These are phyloP conservation scores for Bergia puertoricense DNA, from an alignment of 92 coral and sea anemone species.

Conservation along the genomic window DNA sequence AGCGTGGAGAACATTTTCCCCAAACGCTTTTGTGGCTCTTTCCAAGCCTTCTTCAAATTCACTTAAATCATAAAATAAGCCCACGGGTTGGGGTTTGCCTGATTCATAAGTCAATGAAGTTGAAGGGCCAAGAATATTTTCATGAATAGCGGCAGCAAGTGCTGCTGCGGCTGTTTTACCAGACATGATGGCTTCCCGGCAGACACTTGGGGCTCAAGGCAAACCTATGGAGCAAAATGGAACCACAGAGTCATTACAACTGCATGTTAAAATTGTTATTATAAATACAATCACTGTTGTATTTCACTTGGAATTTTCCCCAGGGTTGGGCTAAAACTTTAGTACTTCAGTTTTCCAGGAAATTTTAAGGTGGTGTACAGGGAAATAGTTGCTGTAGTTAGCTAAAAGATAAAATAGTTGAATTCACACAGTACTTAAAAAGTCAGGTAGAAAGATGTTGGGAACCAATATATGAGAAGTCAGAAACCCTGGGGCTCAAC, in stretches of 20 bases:
- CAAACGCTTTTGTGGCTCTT: slow-evolving; percentile 78
- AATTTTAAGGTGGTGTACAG: too few species aligned
- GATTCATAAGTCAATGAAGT: slow-evolving; percentile 56
- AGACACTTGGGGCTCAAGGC: neutral
- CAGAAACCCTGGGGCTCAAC: too few species aligned
- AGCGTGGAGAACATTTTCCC: slow-evolving; percentile 78
- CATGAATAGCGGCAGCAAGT: slow-evolving; percentile 60
- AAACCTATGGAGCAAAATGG: neutral
- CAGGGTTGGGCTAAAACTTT: too few species aligned
- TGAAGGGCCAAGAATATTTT: slow-evolving; percentile 68
- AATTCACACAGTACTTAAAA: too few species aligned
- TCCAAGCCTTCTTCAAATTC: slow-evolving; percentile 82
- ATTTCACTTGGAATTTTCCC: too few species aligned
- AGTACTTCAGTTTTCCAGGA: too few species aligned
- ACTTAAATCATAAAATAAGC: slow-evolving; percentile 82
- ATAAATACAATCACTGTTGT: too few species aligned
- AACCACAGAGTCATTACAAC: neutral
- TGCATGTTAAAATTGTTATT: too few species aligned
- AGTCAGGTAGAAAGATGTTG: too few species aligned
- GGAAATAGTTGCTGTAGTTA: too few species aligned
- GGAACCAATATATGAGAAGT: too few species aligned
- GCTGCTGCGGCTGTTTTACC: slow-evolving; percentile 74
- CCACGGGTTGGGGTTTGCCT: slow-evolving; percentile 75
- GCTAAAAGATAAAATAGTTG: too few species aligned
- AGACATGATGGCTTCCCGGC: slow-evolving; percentile 56